phyloP scores from a whole-genome alignment of 2,113 vertebrate species.

The human region GRCh38 chr16:9696001-9696500 shows the following conservation, averaged over 20 bases:
- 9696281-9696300: neutral
- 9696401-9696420: neutral
- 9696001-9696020: slow-evolving; percentile 55
- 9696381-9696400: neutral
- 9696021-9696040: neutral
- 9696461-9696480: neutral
- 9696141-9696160: neutral
- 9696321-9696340: neutral
- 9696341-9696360: neutral
- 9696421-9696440: neutral
- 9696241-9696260: neutral
- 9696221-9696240: neutral
- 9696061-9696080: slow-evolving; percentile 34
- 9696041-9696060: slow-evolving; percentile 62
- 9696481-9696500: neutral
- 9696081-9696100: slow-evolving; percentile 50
- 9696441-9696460: neutral
- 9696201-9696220: neutral
- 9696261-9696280: neutral
- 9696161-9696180: neutral
- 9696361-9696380: neutral
- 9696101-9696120: slow-evolving; percentile 29
- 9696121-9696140: neutral
- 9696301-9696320: neutral
- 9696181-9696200: neutral